Percentiles rank a stretch among this genome's conserved stretches.
phyloP scores from a whole-genome alignment of 1,140 invertebrate species.

The Aricia agestis region DNA sequence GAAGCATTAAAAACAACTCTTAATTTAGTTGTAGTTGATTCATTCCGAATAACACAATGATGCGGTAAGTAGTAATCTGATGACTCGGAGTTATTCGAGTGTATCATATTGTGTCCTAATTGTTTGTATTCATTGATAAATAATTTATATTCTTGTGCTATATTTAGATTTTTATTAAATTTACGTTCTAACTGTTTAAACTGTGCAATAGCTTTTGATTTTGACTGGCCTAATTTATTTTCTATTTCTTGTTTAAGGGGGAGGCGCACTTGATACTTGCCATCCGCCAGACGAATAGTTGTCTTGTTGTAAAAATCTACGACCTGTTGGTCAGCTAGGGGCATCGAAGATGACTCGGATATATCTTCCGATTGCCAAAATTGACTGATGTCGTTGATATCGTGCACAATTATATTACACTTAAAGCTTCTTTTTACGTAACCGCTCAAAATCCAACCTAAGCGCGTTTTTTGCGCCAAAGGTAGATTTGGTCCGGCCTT shows the following conservation, averaged over 20 bases:
- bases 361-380: too few species aligned
- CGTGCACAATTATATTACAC: too few species aligned
- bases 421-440: too few species aligned
- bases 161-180: slow-evolving; percentile 19
- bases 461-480: too few species aligned
- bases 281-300: slow-evolving; percentile 18
- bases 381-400: too few species aligned
- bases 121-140: slow-evolving; percentile 23
- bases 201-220: slow-evolving; percentile 17
- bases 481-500: too few species aligned
- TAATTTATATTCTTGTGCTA: slow-evolving; percentile 22
- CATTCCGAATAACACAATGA: slow-evolving; percentile 23
- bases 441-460: too few species aligned
- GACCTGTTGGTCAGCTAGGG: slow-evolving; percentile 17
- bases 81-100: background rate
- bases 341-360: too few species aligned
- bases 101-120: slow-evolving; percentile 23
- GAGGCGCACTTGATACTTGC: slow-evolving; percentile 18
- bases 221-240: slow-evolving; percentile 18
- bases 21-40: slow-evolving; percentile 24
- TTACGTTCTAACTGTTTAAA: slow-evolving; percentile 25
- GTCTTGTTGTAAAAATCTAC: slow-evolving; percentile 17
- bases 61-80: slow-evolving; percentile 24
- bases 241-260: slow-evolving; percentile 17
- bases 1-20: slow-evolving; percentile 27